Base-by-base conservation (phyloP, 2,888 invertebrate genomes). In the Exephanes ischioxanthus region DNA sequence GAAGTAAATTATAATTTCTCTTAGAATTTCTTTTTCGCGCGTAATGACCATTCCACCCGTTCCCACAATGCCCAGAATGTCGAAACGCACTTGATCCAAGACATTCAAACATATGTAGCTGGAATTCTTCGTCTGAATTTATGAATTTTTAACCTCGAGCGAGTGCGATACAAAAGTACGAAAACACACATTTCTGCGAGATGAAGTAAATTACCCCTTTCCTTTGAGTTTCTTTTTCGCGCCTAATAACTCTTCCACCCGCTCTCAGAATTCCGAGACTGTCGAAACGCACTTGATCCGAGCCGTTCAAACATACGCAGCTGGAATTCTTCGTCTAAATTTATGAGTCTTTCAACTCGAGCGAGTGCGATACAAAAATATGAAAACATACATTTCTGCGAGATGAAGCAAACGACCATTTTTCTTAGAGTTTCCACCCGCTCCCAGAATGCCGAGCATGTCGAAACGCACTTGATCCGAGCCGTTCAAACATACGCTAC, bases 1-100 rank as follows among this genome's bases (percentile, higher is more conserved):
- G 9, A 58, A 45, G 41, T 45, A n/a, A 41, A 61, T 26, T n/a
- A 3, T 0, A 1, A 3, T 0, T 58, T 58, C 26, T 58, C 22
- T 3, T 22, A 11, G 9, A 22, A 1, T 19, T 58, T 22, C 9
- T 55, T 55, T 53, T 53, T 55, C 53, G 4, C 41, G 70, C 61
- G 71, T 76, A 76, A 82, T 53, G 70, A 71, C 61, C 53, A 63
- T 81, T 58, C 22, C 22, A 55, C 55, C 16, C 51, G 14, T n/a
- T 45, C 26, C 33, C 41, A 55, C 5, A 41, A 19, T 19, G 37
- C 45, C 53, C 66, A 41, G 37, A 41, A 41, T 41, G 9, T 9
- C 37, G 37, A 41, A 41, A 41, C 9, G 37, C 37, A 9, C 9
- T 41, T 41, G 37, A 41, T 41, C 37, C 37, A 9, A 41, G 37